phyloP scores from a whole-genome alignment of 2,797 vertebrate genomes.

The Rhadinocentrus ornatus region DNA sequence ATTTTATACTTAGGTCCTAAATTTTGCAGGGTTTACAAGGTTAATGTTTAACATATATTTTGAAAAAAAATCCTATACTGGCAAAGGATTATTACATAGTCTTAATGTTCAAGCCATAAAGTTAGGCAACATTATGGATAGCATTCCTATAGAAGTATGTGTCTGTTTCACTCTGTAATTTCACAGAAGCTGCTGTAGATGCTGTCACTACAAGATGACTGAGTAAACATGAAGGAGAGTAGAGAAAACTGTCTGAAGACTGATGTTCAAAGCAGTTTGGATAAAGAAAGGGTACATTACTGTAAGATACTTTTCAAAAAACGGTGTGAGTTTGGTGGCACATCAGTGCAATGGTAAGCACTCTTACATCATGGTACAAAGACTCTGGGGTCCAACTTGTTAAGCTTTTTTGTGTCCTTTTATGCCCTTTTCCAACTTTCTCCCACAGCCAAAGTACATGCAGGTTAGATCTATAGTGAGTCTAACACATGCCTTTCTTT shows the following conservation, averaged over 20 bases:
- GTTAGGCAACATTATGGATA: background rate
- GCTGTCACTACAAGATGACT: background rate
- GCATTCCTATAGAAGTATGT: background rate
- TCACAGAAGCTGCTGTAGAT: background rate
- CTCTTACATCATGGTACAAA: background rate
- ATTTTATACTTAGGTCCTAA: no score
- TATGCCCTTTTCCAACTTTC: background rate
- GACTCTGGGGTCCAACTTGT: background rate
- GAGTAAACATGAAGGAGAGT: conserved; percentile 1
- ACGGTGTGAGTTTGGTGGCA: background rate
- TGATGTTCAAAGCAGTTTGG: background rate
- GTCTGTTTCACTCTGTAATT: conserved; percentile 2
- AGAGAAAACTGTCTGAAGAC: background rate
- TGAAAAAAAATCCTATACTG: no score
- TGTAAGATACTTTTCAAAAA: background rate
- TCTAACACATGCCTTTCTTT: background rate
- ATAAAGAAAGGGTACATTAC: background rate
- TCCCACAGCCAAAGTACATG: background rate
- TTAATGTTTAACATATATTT: no score
- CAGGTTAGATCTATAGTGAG: background rate
- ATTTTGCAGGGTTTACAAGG: no score
- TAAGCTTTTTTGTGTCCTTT: background rate
- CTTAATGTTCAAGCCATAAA: background rate
- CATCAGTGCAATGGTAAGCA: background rate
- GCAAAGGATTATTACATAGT: no score